These are phyloP conservation scores for Urocyon cinereoargenteus DNA, from an alignment of 2,797 vertebrate species.

Conservation along the genomic window DNA sequence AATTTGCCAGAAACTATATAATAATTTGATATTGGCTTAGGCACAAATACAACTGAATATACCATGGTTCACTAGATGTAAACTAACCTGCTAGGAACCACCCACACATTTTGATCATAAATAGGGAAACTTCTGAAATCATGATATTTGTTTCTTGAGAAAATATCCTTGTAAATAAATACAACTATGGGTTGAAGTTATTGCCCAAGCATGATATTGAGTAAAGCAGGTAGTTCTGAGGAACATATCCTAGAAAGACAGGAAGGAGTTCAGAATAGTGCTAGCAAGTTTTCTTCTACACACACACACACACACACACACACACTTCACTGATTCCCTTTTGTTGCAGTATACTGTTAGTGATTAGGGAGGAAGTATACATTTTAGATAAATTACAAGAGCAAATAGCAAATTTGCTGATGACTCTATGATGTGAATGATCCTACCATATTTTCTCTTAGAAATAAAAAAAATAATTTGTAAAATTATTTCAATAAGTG, in stretches of 20 bases:
- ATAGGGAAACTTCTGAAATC: background rate
- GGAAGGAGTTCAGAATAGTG: background rate
- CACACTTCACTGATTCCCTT: background rate
- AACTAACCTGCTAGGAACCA: background rate
- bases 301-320: background rate
- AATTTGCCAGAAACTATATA: background rate
- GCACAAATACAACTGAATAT: background rate
- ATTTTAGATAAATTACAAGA: background rate
- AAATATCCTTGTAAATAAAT: constrained; percentile 35
- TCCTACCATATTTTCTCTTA: background rate
- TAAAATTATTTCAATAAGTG: background rate
- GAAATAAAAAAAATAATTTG: background rate
- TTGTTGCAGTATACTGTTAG: background rate
- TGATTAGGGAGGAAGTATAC: background rate
- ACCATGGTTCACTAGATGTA: background rate
- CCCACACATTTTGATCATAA: background rate
- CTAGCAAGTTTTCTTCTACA: background rate
- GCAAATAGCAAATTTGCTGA: background rate
- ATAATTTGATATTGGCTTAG: background rate
- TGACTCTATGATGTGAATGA: background rate
- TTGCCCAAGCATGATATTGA: background rate
- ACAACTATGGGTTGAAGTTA: background rate
- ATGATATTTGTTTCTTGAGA: background rate
- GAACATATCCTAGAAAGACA: background rate
- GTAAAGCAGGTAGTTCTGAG: background rate